These are phyloP conservation scores for Chaetura pelagica DNA, from an alignment of 2,113 vertebrate species.

Conservation along the genomic window DNA sequence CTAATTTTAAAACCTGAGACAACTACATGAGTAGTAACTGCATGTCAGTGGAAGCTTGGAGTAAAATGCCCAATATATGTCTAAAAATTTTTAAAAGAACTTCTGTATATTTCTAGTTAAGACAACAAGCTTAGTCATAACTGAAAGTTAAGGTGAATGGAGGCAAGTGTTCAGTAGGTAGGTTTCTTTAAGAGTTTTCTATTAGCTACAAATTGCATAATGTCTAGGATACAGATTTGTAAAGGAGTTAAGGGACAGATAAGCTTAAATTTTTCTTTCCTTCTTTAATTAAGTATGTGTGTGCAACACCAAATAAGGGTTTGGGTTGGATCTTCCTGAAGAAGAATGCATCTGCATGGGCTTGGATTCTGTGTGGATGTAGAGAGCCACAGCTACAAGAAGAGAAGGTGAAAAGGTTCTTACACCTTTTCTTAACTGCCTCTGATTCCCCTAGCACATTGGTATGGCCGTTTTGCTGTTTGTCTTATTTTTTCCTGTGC, in stretches of 20 bases:
- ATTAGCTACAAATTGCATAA: neutral
- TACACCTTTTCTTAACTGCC: neutral
- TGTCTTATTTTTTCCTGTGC: neutral
- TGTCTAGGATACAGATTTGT: neutral
- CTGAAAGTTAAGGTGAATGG: neutral
- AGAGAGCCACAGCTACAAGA: neutral
- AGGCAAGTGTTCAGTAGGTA: neutral
- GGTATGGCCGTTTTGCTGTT: neutral
- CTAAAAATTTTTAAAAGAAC: neutral
- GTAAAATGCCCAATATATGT: neutral
- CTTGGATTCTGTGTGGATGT: fast-evolving
- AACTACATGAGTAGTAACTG: neutral
- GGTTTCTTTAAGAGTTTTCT: neutral
- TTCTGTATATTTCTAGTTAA: neutral
- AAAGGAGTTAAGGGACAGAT: neutral
- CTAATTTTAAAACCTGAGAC: neutral
- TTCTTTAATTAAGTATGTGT: neutral
- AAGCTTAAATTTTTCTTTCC: neutral
- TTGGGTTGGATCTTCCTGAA: neutral
- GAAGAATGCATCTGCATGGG: neutral
- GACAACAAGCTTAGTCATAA: neutral
- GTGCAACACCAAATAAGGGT: too few species aligned
- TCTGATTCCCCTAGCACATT: neutral
- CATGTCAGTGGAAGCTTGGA: neutral
- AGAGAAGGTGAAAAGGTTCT: neutral